Evolutionary conservation across 2,113 vertebrate species (phyloP).

Genomic region (Todiramphus saurophagus): DNA sequence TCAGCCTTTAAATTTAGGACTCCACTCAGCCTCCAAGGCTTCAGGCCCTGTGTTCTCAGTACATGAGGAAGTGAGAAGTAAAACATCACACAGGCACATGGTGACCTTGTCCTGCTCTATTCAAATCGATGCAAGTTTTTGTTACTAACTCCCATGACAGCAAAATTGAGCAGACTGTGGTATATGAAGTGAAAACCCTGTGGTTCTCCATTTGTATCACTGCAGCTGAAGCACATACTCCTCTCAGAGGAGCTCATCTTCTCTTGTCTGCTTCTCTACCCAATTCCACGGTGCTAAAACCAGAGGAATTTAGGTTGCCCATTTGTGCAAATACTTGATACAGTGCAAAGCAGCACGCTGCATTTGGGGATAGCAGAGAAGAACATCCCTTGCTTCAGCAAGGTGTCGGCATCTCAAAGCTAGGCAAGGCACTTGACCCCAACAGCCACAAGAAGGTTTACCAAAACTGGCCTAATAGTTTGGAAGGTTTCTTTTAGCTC

Average conservation of each 20-base stretch:
- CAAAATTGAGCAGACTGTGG: neutral
- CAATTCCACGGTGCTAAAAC: neutral
- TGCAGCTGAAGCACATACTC: neutral
- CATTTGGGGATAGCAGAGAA: neutral
- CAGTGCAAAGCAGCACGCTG: neutral
- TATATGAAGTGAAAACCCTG: neutral
- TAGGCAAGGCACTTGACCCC: neutral
- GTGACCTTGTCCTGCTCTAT: neutral
- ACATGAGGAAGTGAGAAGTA: neutral
- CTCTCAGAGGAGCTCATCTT: neutral
- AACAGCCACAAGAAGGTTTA: neutral
- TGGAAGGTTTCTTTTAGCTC: neutral
- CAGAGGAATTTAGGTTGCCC: neutral
- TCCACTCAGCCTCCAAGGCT: neutral
- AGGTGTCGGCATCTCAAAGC: neutral
- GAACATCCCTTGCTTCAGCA: neutral
- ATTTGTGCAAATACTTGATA: neutral
- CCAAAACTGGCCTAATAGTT: neutral
- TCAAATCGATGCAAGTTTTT: neutral
- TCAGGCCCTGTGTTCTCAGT: neutral
- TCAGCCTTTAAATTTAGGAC: neutral
- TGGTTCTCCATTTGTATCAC: neutral
- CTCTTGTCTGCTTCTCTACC: neutral
- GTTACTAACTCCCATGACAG: neutral
- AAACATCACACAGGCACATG: rapidly evolving